Evolutionary conservation across 1,140 invertebrate species (phyloP).

Genomic region (Apis dorsata): DNA sequence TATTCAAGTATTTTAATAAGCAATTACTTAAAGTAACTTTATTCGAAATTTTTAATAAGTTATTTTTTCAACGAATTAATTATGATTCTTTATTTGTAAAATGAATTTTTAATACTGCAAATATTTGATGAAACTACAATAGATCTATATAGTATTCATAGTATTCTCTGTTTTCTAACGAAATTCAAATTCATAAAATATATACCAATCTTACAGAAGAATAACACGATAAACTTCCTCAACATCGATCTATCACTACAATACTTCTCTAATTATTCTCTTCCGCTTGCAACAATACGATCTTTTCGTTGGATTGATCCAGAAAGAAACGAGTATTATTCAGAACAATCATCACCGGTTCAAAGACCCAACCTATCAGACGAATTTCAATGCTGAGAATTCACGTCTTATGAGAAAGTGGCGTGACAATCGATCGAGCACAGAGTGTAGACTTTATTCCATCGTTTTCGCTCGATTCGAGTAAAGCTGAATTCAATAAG

Average conservation of each 20-base stretch:
- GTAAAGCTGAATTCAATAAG: not conserved
- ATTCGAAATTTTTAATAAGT: too few species aligned
- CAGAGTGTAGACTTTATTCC: conserved; percentile 4
- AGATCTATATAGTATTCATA: too few species aligned
- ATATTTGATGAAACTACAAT: too few species aligned
- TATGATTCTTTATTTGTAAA: too few species aligned
- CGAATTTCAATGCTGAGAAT: conserved; percentile 2
- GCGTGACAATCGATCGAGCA: conserved; percentile 18
- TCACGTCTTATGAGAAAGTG: conserved; percentile 5
- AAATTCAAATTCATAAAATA: too few species aligned
- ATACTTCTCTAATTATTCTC: not conserved
- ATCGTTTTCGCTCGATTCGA: conserved; percentile 21
- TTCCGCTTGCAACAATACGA: not conserved
- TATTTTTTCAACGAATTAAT: too few species aligned
- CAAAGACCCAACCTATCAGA: not conserved
- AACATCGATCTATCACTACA: not conserved
- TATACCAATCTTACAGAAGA: too few species aligned
- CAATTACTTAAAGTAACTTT: too few species aligned
- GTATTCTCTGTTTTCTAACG: too few species aligned
- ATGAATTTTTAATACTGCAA: too few species aligned
- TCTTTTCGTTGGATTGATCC: not conserved
- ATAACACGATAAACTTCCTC: too few species aligned
- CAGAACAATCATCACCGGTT: not conserved
- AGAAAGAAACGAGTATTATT: not conserved
- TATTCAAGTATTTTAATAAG: too few species aligned